Base-by-base conservation (phyloP, 2,888 invertebrate genomes). In the Tetramorium bicarinatum region DNA sequence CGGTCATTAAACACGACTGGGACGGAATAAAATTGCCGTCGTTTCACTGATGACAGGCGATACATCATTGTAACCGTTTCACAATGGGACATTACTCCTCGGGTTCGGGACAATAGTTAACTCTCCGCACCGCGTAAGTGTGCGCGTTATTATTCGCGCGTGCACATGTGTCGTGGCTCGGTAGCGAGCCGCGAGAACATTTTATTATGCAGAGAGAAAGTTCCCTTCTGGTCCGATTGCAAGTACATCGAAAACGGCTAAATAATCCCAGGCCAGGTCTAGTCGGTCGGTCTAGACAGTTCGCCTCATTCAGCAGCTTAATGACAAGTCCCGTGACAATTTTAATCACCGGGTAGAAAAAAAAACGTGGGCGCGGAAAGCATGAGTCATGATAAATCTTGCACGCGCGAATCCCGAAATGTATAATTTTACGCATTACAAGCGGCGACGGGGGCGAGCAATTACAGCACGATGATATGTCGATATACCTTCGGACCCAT, bases 81-180 rank as follows among this genome's bases (percentile, higher is more conserved):
- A 93, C 89, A 93, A 92, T 93, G 87, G 93, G 86, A 84, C 90
- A 93, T 93, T 92, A 93, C 91, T 91, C 91, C 91, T 85, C 72
- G 76, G 84, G 83, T 84, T 76, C 84, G 89, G 87, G 88, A 92
- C 92, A 92, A 92, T 91, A 87, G 91, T 88, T 88, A 90, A 91
- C 89, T 80, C 79, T 87, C 87, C 86, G 83, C 85, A 59, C 15
- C 80, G 85, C 69, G 74, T 59, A 81, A 88, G 74, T 81, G 86
- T 82, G 82, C 75, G 85, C 83, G 87, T 89, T 86, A 90, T 90
- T 88, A 89, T 87, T 86, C 87, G 85, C 85, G 86, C 87, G 87
- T 83, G 88, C 82, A 85, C 89, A 87, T 80, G 88, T 86, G 89
- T 84, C 89, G 67, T 47, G 66, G 79, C 66, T 80, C 77, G 64